phyloP scores from a whole-genome alignment of 2,888 invertebrate species.

The Orthosia incerta region DNA sequence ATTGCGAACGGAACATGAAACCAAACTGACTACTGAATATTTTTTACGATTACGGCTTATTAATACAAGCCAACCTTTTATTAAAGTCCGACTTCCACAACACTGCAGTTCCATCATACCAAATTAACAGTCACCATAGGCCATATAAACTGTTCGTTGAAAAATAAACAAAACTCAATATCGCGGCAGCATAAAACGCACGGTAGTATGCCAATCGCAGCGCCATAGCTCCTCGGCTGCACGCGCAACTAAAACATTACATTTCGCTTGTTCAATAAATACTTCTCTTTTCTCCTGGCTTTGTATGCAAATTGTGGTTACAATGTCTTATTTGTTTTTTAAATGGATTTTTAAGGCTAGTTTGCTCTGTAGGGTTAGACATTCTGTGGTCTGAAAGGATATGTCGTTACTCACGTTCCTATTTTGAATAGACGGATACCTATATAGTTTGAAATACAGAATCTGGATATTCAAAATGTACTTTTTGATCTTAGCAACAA shows the following conservation, averaged over 20 bases:
- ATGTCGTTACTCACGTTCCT: not conserved
- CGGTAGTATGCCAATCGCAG: constrained; percentile 71
- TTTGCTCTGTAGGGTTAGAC: constrained; percentile 19
- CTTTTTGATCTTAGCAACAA: not conserved
- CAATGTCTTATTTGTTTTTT: constrained; percentile 70
- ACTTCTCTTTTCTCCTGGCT: constrained; percentile 77
- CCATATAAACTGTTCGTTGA: constrained; percentile 50
- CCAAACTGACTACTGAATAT: not conserved
- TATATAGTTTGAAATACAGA: not conserved
- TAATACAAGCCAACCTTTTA: constrained; percentile 16
- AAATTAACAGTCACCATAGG: constrained; percentile 52
- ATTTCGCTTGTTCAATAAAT: constrained; percentile 77
- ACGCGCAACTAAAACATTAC: constrained; percentile 67
- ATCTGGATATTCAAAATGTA: not conserved
- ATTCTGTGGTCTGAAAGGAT: constrained; percentile 24
- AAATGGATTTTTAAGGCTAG: constrained; percentile 55
- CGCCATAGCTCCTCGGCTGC: constrained; percentile 74
- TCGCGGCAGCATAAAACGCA: constrained; percentile 70
- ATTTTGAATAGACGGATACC: not conserved
- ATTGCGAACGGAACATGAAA: not conserved
- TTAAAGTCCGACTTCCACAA: constrained; percentile 18
- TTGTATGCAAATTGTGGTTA: constrained; percentile 81
- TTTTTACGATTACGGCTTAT: not conserved
- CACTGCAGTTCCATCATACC: constrained; percentile 16
- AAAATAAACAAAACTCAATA: constrained; percentile 65